Base-by-base conservation (phyloP, 1,140 invertebrate species). In the Pseudomyrmex dendroicus region DNA sequence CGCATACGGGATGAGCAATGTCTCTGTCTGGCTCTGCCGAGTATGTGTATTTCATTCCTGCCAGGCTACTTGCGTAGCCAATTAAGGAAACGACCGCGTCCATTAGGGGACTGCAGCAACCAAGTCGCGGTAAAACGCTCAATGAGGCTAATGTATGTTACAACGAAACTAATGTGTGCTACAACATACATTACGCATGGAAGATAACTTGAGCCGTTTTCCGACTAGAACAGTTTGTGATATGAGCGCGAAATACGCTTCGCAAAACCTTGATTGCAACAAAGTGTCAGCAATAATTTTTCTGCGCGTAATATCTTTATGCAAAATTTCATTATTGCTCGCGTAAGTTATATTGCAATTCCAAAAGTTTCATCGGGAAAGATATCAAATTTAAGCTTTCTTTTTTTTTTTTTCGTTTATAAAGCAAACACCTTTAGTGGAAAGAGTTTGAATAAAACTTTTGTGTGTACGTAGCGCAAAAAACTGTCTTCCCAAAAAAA, bases 21-120 rank as follows among this genome's bases (percentile, higher is more conserved):
- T 70, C 2, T 25, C 13, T 2, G 44, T 25, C 20, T 80, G 22
- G 1, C n/a, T 12, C 22, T 4, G 13, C 20, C 7, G 64, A 66
- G 13, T 44, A 64, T n/a, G 48, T 15, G 22, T 15, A 80, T 15
- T 80, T 25, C n/a, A 48, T 70, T 78, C 20, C 64, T 48, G 35
- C 10, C 12, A 35, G 35, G 63, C 59, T n/a, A 70, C 52, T 70
- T 35, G 54, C 44, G 76, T 50, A 25, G n/a, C 46, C 52, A 61
- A 80, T 50, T 72, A 70, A 61, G 48, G 17, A 44, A 54, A 50
- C 52, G 44, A 2, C 35, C 10, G 56, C n/a, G 61, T 54, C 61
- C n/a, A 76, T 77, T 57, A 77, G 35, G 64, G 52, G 48, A 13
- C 44, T 5, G 13, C n/a, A 46, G 15, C 20, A 15, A 10, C 13